Evolutionary conservation across 2,797 vertebrate species (phyloP).

Genomic region (Sebastes matsubarae): DNA sequence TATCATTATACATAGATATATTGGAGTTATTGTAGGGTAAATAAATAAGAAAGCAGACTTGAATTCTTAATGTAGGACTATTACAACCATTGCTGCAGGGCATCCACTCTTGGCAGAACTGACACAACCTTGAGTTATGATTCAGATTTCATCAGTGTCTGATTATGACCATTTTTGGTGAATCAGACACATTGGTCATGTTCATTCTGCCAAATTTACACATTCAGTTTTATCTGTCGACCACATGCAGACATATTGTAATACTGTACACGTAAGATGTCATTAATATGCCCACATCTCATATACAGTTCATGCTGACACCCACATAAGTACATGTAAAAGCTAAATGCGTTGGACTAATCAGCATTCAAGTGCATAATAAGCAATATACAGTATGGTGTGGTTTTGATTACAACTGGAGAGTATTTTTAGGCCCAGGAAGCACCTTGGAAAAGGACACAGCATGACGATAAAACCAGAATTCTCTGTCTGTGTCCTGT

Average conservation of each 20-base stretch:
- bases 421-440: conserved; percentile 3
- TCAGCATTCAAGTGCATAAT: neutral
- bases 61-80: neutral
- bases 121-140: neutral
- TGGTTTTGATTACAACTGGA: neutral
- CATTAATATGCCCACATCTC: neutral
- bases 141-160: conserved; percentile 4
- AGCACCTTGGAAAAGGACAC: conserved; percentile 51
- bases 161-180: neutral
- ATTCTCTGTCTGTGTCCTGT: conserved; percentile 38
- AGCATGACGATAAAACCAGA: conserved; percentile 30
- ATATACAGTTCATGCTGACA: neutral
- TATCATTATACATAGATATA: neutral
- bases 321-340: neutral
- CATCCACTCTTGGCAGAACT: neutral
- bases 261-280: neutral
- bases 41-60: neutral
- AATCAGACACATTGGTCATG: neutral
- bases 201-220: neutral
- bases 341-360: neutral
- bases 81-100: conserved; percentile 5
- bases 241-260: neutral
- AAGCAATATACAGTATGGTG: neutral
- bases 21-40: neutral
- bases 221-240: neutral